Conservation (phyloP, 2,888 invertebrate genomes). For the Acronicta alni region DNA sequence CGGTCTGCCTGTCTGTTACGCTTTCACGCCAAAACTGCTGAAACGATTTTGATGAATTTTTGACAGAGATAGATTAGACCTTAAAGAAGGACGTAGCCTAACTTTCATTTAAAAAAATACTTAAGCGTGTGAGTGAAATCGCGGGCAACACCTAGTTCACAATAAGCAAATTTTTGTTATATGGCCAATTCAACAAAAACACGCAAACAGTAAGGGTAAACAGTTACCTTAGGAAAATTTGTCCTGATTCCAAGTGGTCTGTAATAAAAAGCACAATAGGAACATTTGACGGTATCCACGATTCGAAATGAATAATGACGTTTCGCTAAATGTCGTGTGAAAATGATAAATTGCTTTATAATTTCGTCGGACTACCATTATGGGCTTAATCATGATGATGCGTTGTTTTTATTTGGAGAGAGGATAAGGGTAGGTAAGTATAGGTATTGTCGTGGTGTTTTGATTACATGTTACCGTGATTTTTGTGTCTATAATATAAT, state of each 20-base stretch:
- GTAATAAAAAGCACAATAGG: conserved; percentile 65
- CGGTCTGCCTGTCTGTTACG: too few relatives aligned
- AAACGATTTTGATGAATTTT: too few relatives aligned
- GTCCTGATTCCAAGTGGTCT: conserved; percentile 60
- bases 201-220: conserved; percentile 26
- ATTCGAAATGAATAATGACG: conserved; percentile 77
- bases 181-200: conserved; percentile 14
- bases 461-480: conserved; percentile 17
- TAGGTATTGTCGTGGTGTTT: not conserved
- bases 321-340: conserved; percentile 69
- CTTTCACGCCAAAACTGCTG: too few relatives aligned
- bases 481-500: not conserved
- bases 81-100: too few relatives aligned
- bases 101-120: too few relatives aligned
- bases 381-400: conserved; percentile 63
- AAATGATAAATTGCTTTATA: conserved; percentile 79
- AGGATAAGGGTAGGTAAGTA: too few relatives aligned
- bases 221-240: conserved; percentile 31
- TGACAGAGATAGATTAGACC: too few relatives aligned
- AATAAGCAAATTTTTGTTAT: not conserved
- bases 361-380: conserved; percentile 69
- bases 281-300: conserved; percentile 66
- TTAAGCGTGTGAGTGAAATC: too few relatives aligned
- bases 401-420: conserved; percentile 48
- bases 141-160: too few relatives aligned